These are phyloP conservation scores for Ctenoplectra terminalis DNA, from an alignment of 1,140 invertebrate species.

Conservation along the genomic window DNA sequence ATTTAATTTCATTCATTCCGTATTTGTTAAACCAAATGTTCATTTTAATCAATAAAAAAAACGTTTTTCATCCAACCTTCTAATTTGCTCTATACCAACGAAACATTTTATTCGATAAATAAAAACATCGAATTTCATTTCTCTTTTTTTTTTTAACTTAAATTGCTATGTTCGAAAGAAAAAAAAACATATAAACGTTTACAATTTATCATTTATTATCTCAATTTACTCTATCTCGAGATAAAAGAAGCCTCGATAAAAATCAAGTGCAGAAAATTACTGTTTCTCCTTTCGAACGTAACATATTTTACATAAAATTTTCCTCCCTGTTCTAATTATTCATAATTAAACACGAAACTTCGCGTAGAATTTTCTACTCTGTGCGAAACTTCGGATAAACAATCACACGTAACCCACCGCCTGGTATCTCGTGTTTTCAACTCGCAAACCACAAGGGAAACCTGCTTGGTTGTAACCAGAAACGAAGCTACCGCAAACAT, in stretches of 20 bases:
- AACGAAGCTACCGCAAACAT: constrained; percentile 3
- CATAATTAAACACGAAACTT: not conserved
- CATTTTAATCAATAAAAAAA: not conserved
- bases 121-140: not conserved
- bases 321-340: too few relatives aligned
- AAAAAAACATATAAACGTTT: too few relatives aligned
- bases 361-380: not conserved
- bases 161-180: too few relatives aligned
- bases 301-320: too few relatives aligned
- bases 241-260: too few relatives aligned
- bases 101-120: not conserved
- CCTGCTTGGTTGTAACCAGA: not conserved
- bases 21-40: not conserved
- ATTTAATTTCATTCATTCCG: not conserved
- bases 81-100: not conserved
- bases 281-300: too few relatives aligned
- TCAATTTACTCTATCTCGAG: too few relatives aligned
- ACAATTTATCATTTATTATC: too few relatives aligned
- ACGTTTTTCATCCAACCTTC: not conserved
- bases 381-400: not conserved
- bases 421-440: constrained; percentile 11
- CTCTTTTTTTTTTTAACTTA: too few relatives aligned
- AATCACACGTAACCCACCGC: not conserved
- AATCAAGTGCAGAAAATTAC: too few relatives aligned
- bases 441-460: constrained; percentile 15